Evolutionary conservation across 2,113 vertebrate species (phyloP).

Genomic region (Bufo gargarizans): DNA sequence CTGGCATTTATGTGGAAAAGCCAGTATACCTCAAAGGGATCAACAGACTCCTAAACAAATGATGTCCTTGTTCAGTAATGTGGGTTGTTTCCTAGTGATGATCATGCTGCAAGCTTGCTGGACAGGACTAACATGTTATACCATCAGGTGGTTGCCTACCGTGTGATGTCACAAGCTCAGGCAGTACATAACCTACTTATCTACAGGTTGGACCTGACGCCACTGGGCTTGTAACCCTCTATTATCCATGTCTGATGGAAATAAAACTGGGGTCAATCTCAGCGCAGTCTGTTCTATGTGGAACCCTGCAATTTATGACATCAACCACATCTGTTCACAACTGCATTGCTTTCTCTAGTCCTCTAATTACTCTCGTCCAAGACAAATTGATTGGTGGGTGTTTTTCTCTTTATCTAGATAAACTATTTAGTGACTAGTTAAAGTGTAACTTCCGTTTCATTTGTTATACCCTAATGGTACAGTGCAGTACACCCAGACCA

Average conservation of each 20-base stretch:
- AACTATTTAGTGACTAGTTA: not conserved
- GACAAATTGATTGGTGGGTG: not conserved
- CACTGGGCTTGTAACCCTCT: conserved; percentile 5
- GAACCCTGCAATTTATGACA: conserved; percentile 26
- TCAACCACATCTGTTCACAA: conserved; percentile 5
- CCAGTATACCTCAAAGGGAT: conserved; percentile 30
- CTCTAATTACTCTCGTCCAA: not conserved
- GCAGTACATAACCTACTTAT: conserved; percentile 35
- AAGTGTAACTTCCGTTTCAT: no score
- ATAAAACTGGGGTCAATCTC: conserved; percentile 35
- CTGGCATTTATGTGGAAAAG: conserved; percentile 18
- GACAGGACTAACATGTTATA: conserved; percentile 49
- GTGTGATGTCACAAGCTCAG: conserved; percentile 4
- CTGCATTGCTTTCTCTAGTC: not conserved
- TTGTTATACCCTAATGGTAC: no score
- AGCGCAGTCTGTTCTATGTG: conserved; percentile 14
- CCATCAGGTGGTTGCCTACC: conserved; percentile 20
- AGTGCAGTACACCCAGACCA: no score
- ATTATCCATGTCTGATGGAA: conserved; percentile 28
- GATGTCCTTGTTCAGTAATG: conserved; percentile 45
- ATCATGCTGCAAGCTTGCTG: conserved; percentile 14
- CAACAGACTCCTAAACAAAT: conserved; percentile 41
- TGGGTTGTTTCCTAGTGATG: conserved; percentile 46
- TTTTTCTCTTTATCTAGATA: not conserved
- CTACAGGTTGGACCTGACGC: conserved; percentile 25